Conservation (phyloP, 64 coral and sea anemone genomes). For the Cladopsammia gracilis region DNA sequence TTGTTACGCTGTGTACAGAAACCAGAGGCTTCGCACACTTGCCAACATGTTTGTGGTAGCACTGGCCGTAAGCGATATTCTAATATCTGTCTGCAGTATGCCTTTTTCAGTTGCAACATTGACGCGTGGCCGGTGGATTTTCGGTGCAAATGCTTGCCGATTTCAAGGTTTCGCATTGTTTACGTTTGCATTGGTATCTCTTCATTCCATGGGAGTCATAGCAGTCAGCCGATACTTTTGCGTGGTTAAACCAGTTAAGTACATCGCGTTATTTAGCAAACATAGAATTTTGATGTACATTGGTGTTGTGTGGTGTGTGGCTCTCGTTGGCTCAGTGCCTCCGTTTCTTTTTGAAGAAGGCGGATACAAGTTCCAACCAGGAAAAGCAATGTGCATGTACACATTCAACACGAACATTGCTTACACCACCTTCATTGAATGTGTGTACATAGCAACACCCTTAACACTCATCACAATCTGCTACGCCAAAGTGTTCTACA, state of each 20-base stretch:
- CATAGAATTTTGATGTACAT: constrained; percentile 53
- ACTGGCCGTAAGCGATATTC: constrained; percentile 53
- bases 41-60: constrained; percentile 65
- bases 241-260: constrained; percentile 60
- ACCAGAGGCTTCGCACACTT: constrained; percentile 32
- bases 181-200: constrained; percentile 44
- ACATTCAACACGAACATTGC: constrained; percentile 42
- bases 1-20: constrained; percentile 45
- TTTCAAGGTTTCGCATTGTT: constrained; percentile 70
- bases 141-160: constrained; percentile 44
- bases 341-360: constrained; percentile 40
- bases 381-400: constrained; percentile 67
- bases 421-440: constrained; percentile 53
- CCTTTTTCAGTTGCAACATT: constrained; percentile 67
- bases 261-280: constrained; percentile 31
- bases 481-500: constrained; percentile 51
- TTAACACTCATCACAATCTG: constrained; percentile 45
- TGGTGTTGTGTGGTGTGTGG: constrained; percentile 28
- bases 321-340: constrained; percentile 36
- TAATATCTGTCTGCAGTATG: constrained; percentile 58
- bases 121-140: constrained; percentile 60
- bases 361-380: constrained; percentile 44
- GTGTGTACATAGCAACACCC: constrained; percentile 54
- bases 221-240: constrained; percentile 78
- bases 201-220: constrained; percentile 70